A percentile compares a stretch with the other conserved stretches of the same genome.
Evolutionary conservation across 1,140 invertebrate species (phyloP).

Genomic region (Bursaphelenchus mucronatus): DNA sequence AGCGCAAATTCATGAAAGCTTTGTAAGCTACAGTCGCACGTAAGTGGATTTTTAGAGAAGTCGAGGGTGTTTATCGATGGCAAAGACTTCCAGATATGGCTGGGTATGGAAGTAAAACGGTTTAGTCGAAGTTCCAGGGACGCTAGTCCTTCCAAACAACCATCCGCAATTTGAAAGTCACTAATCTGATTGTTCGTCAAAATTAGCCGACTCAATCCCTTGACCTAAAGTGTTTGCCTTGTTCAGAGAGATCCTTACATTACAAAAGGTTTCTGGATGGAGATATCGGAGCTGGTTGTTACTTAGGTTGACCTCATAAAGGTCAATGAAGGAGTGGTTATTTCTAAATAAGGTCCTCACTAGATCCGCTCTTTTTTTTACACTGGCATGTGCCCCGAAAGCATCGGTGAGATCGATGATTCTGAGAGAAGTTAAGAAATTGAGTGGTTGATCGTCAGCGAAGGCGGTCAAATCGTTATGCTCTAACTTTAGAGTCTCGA

Average conservation of each 20-base stretch:
- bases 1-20: slow-evolving; percentile 36
- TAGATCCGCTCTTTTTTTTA: slow-evolving; percentile 21
- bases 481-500: slow-evolving; percentile 27
- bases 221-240: slow-evolving; percentile 22
- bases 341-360: slow-evolving; percentile 24
- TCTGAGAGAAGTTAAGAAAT: slow-evolving; percentile 21
- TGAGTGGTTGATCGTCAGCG: slow-evolving; percentile 25
- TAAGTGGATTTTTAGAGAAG: slow-evolving; percentile 38
- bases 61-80: slow-evolving; percentile 28
- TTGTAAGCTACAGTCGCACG: slow-evolving; percentile 38
- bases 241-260: not conserved
- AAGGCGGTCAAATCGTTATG: slow-evolving; percentile 25
- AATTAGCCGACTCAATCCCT: slow-evolving; percentile 25
- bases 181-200: slow-evolving; percentile 32
- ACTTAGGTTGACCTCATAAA: slow-evolving; percentile 27
- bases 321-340: slow-evolving; percentile 26
- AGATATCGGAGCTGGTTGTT: slow-evolving; percentile 31
- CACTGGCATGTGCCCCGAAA: slow-evolving; percentile 20
- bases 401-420: slow-evolving; percentile 31
- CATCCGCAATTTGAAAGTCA: slow-evolving; percentile 24
- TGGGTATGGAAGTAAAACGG: slow-evolving; percentile 20
- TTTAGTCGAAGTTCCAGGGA: slow-evolving; percentile 26
- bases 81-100: slow-evolving; percentile 26
- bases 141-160: slow-evolving; percentile 23
- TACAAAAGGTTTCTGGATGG: slow-evolving; percentile 38